These are phyloP conservation scores for Caenorhabditis afra DNA, from an alignment of 2,888 invertebrate species.

Conservation along the genomic window DNA sequence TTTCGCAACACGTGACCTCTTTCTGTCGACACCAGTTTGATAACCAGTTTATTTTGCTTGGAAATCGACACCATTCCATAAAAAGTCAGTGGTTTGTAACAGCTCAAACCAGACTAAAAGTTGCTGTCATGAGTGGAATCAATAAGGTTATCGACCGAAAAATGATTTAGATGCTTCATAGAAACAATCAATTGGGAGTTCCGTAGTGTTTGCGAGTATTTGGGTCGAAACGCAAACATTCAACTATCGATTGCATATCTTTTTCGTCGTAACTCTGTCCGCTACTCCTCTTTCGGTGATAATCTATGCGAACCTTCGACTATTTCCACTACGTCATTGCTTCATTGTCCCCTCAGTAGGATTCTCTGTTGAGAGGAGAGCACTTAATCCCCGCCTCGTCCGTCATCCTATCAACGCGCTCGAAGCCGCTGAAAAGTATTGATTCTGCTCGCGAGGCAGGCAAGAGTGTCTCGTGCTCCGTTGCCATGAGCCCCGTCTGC, in stretches of 20 bases:
- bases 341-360: neutral
- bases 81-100: neutral
- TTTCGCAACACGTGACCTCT: constrained; percentile 36
- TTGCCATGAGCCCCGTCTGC: constrained; percentile 19
- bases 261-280: neutral
- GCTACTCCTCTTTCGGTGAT: too few relatives aligned
- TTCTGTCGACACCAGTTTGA: neutral
- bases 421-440: constrained; percentile 23
- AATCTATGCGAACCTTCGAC: too few relatives aligned
- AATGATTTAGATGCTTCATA: constrained; percentile 10
- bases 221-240: constrained; percentile 32
- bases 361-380: neutral
- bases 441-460: constrained; percentile 16
- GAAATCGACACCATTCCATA: constrained; percentile 2
- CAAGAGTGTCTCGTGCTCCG: constrained; percentile 22
- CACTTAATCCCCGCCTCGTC: constrained; percentile 26
- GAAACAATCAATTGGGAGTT: constrained; percentile 25
- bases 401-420: constrained; percentile 25
- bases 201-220: neutral
- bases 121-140: too few relatives aligned
- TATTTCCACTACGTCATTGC: neutral
- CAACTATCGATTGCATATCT: constrained; percentile 39
- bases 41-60: constrained; percentile 14
- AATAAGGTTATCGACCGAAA: neutral
- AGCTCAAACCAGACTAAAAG: neutral